Conservation (phyloP, 2,888 invertebrate genomes). For the Lochmaea crataegi region DNA sequence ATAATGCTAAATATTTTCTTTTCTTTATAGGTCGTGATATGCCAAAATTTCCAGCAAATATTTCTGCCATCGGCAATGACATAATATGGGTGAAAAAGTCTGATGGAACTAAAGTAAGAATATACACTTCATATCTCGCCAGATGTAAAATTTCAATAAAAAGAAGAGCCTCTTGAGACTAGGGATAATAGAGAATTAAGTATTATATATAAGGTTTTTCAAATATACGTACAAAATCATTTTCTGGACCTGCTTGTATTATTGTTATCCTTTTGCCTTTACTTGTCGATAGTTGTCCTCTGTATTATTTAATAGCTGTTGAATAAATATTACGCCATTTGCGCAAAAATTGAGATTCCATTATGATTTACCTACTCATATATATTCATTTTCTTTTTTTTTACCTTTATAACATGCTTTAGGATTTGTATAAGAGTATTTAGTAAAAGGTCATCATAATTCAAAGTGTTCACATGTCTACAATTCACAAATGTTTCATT, state of each 20-base stretch:
- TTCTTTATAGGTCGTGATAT: constrained; percentile 84
- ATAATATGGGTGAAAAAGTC: constrained; percentile 94
- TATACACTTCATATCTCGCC: constrained; percentile 85
- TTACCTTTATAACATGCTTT: too few species aligned
- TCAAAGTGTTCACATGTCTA: too few species aligned
- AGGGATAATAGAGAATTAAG: background rate
- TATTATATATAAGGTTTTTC: constrained; percentile 3
- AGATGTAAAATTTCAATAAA: constrained; percentile 91
- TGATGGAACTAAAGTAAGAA: constrained; percentile 83
- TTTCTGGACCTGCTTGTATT: too few species aligned
- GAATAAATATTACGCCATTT: too few species aligned
- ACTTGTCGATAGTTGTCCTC: too few species aligned
- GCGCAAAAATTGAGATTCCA: too few species aligned
- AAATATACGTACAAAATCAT: background rate
- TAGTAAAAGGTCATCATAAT: too few species aligned
- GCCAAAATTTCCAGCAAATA: constrained; percentile 87
- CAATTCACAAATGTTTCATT: too few species aligned
- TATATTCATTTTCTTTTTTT: background rate
- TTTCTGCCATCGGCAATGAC: constrained; percentile 91
- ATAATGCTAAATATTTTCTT: background rate
- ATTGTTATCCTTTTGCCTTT: too few species aligned
- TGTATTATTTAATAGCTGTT: too few species aligned
- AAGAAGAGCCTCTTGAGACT: constrained; percentile 77
- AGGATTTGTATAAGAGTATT: too few species aligned
- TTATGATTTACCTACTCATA: too few species aligned